These are phyloP conservation scores for Erpornis zantholeuca DNA, from an alignment of 2,113 vertebrate species.

Conservation along the genomic window DNA sequence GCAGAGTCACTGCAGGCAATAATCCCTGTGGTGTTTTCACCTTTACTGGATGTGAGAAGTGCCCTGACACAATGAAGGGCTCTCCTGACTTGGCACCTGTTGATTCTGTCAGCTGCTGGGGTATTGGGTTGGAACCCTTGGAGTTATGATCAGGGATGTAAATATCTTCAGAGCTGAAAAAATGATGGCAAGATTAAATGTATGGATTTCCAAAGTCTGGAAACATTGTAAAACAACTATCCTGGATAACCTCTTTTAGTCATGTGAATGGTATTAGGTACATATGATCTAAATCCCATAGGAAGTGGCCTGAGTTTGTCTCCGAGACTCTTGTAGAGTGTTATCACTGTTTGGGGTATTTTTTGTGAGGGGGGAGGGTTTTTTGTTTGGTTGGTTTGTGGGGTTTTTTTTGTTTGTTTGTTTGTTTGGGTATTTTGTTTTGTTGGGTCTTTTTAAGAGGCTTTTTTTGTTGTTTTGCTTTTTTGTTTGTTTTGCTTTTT, in stretches of 20 bases:
- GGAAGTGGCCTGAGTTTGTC: neutral
- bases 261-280: neutral
- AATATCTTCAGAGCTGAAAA: neutral
- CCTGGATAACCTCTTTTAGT: neutral
- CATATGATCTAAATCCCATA: neutral
- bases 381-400: neutral
- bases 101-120: neutral
- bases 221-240: neutral
- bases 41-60: neutral
- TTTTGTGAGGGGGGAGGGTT: rapidly evolving
- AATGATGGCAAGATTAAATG: neutral
- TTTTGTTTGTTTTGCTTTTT: too few species aligned
- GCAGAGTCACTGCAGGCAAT: neutral
- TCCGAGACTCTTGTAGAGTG: neutral
- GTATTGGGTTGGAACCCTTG: neutral
- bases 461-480: neutral
- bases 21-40: neutral
- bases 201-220: neutral
- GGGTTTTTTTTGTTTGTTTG: neutral
- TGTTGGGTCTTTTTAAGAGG: neutral
- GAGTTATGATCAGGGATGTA: neutral
- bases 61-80: neutral
- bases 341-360: too few species aligned
- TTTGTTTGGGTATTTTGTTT: neutral
- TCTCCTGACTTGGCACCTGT: neutral